Evolutionary conservation across 2,797 vertebrate species (phyloP), one percentile per base, ranked within the genome.

Genomic region (Pseudomugil tenellus): DNA sequence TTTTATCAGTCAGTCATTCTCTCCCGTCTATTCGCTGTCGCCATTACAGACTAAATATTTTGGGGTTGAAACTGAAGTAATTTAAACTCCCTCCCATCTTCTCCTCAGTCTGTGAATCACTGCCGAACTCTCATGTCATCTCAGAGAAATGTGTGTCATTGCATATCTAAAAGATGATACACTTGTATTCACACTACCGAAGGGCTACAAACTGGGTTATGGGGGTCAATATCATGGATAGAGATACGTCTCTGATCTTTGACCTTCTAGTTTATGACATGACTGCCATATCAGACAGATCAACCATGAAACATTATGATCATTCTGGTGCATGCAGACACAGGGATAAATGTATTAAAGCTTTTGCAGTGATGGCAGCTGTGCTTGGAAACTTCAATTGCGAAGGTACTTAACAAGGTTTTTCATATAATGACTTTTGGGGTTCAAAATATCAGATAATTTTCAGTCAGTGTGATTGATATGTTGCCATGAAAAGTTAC

Each of bases 1-100:
- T 86, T 79, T 79, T 81, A 79, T 85, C 80, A 67, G 79, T 72
- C 63, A 17, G n/a, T n/a, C n/a, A n/a, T n/a, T n/a, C 71, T 63
- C 31, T 63, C 59, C 78, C 57, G 74, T 62, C 71, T 26, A 54
- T 63, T 52, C 65, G 55, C 60, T 49, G 9, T 13, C 48, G 26
- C 43, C 52, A 28, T 53, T 41, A 19, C 26, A 37, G 34, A 16
- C 23, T 31, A 31, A 23, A 48, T 48, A 48, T 48, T 57, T 34
- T 67, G 53, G 4, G 25, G 26, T 3, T 65, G 1, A 57, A n/a
- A 59, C 51, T 19, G 7, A 31, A 64, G 31, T 70, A 13, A 49
- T 51, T 43, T 57, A 9, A 52, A 59, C 43, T 32, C 4, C 13
- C 54, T 26, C 52, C 46, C 56, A n/a, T 10, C 14, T 14, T 41